phyloP scores from a whole-genome alignment of 2,888 invertebrate genomes.

The Chalcosyrphus nemorum region DNA sequence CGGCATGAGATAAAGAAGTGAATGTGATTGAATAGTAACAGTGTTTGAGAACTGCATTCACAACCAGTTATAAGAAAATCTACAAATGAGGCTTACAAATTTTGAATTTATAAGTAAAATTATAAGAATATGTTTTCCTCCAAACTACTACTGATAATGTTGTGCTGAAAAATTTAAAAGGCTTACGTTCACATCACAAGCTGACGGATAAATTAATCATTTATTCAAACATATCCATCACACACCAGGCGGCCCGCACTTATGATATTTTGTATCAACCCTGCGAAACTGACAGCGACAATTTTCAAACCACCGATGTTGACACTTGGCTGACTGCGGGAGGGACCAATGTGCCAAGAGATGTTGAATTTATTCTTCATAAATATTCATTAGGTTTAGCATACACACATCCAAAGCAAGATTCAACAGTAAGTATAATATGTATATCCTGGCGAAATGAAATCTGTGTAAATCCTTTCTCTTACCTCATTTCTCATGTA shows the following conservation, averaged over 20 bases:
- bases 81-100: too few relatives aligned
- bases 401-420: slow-evolving; percentile 6
- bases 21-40: too few relatives aligned
- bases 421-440: neutral
- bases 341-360: neutral
- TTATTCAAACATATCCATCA: slow-evolving; percentile 24
- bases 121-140: too few relatives aligned
- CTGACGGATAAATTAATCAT: slow-evolving; percentile 11
- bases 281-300: slow-evolving; percentile 19
- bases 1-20: too few relatives aligned
- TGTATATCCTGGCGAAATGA: neutral
- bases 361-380: slow-evolving; percentile 41
- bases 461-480: slow-evolving; percentile 38
- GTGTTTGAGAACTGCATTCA: too few relatives aligned
- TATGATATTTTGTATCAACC: neutral
- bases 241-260: neutral
- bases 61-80: too few relatives aligned
- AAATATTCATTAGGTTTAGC: slow-evolving; percentile 59
- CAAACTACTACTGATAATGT: too few relatives aligned
- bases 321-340: neutral
- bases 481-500: slow-evolving; percentile 22
- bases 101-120: too few relatives aligned
- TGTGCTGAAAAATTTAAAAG: too few relatives aligned
- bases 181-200: too few relatives aligned
- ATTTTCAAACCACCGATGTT: slow-evolving; percentile 1